Conservation (phyloP, 2,113 vertebrate species). For the Eclectus roratus region DNA sequence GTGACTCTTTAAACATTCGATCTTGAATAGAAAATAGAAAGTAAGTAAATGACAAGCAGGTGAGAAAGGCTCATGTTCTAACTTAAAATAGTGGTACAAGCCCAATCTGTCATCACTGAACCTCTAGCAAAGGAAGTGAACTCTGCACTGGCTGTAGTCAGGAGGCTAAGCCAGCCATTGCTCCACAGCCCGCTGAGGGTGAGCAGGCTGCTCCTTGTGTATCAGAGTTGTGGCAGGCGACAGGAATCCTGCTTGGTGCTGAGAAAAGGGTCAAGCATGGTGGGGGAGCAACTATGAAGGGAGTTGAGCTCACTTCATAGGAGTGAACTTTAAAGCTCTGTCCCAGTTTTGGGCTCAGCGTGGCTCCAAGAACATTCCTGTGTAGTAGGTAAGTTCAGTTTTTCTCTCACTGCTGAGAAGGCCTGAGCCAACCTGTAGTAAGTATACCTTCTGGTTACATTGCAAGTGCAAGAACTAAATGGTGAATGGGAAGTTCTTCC, state of each 20-base stretch:
- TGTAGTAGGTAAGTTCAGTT: neutral
- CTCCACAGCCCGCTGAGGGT: neutral
- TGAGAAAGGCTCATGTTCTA: neutral
- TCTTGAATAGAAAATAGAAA: neutral
- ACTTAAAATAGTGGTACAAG: neutral
- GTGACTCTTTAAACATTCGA: neutral
- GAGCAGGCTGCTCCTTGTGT: neutral
- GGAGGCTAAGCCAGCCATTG: neutral
- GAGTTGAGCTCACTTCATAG: neutral
- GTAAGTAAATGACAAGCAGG: neutral
- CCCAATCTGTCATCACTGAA: neutral
- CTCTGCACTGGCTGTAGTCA: neutral
- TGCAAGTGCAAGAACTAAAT: neutral
- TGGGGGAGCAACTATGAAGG: neutral
- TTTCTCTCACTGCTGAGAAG: neutral
- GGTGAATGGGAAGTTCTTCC: neutral
- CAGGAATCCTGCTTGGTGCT: neutral
- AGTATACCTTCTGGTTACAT: neutral
- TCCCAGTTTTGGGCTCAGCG: rapidly evolving
- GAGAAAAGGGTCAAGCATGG: neutral
- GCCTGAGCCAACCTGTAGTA: neutral
- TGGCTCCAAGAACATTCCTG: neutral
- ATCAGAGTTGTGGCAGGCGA: neutral
- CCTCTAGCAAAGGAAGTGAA: neutral
- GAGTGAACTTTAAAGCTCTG: neutral